These are phyloP conservation scores for Lochmaea crataegi DNA, from an alignment of 2,888 invertebrate genomes.

Conservation along the genomic window DNA sequence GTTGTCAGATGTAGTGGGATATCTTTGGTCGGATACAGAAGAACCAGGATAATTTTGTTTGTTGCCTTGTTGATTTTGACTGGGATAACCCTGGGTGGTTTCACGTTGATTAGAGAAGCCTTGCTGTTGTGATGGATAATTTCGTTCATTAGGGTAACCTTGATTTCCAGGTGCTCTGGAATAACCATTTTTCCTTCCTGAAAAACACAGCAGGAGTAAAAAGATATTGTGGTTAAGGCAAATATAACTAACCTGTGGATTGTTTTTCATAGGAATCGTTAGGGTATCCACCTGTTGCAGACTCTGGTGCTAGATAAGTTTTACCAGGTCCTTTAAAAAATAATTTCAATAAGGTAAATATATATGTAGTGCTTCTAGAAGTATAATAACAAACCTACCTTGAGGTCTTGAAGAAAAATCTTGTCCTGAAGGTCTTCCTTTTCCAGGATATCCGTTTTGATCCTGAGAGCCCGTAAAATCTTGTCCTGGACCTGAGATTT, in stretches of 20 bases:
- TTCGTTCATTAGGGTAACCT: conserved; percentile 1
- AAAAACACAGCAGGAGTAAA: neutral
- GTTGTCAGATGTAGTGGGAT: conserved; percentile 9
- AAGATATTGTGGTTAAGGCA: neutral
- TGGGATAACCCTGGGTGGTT: conserved; percentile 56
- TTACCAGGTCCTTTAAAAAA: conserved; percentile 20
- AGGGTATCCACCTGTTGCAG: conserved; percentile 49
- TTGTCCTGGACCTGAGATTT: conserved; percentile 2
- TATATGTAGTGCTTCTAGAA: neutral
- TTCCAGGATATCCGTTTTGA: conserved; percentile 55
- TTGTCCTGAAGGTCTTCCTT: conserved; percentile 52
- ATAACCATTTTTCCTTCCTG: conserved; percentile 45
- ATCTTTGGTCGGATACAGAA: conserved; percentile 23
- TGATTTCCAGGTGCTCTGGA: conserved; percentile 44
- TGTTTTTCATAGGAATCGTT: conserved; percentile 52
- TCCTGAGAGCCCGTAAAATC: conserved; percentile 33
- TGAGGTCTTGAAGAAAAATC: conserved; percentile 37
- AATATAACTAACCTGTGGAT: conserved; percentile 35
- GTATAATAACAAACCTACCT: conserved; percentile 10
- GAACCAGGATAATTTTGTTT: conserved; percentile 36
- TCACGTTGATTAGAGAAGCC: conserved; percentile 42
- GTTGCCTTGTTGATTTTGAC: conserved; percentile 45
- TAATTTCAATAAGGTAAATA: conserved; percentile 2
- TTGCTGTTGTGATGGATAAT: conserved; percentile 43
- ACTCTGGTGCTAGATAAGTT: conserved; percentile 25